These are phyloP conservation scores for Pelobates cultripes DNA, from an alignment of 2,797 vertebrate genomes.

Conservation along the genomic window DNA sequence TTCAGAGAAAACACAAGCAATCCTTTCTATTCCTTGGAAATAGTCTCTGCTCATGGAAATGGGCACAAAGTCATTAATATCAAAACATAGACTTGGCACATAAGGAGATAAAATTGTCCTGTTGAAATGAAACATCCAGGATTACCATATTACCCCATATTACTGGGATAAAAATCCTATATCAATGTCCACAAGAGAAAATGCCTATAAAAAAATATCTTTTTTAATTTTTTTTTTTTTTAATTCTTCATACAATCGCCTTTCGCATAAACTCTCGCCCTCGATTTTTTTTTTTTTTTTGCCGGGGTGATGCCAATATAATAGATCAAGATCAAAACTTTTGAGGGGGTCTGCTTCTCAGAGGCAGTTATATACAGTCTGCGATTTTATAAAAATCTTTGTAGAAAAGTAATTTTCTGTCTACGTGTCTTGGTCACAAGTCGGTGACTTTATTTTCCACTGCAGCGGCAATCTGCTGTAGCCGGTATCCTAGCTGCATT, in stretches of 20 bases:
- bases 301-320: neutral
- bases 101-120: constrained; percentile 52
- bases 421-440: constrained; percentile 77
- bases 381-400: constrained; percentile 53
- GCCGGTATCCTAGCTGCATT: constrained; percentile 96
- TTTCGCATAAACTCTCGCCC: neutral
- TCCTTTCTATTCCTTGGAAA: neutral
- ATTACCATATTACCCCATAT: constrained; percentile 2
- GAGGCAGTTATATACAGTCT: constrained; percentile 6
- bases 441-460: constrained; percentile 99
- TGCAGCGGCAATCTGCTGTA: constrained; percentile 95
- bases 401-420: neutral
- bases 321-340: neutral
- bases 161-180: constrained; percentile 45
- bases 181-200: constrained; percentile 44
- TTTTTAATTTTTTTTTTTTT: constrained; percentile 39
- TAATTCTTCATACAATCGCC: neutral
- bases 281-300: neutral
- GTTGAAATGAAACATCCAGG: constrained; percentile 16
- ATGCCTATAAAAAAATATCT: constrained; percentile 65
- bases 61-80: constrained; percentile 36
- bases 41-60: neutral
- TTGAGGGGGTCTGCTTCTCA: constrained; percentile 3
- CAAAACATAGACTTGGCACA: constrained; percentile 62
- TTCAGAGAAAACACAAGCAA: too few relatives aligned